Conservation (phyloP, 2,113 vertebrate genomes). For the Ochotona curzoniae region DNA sequence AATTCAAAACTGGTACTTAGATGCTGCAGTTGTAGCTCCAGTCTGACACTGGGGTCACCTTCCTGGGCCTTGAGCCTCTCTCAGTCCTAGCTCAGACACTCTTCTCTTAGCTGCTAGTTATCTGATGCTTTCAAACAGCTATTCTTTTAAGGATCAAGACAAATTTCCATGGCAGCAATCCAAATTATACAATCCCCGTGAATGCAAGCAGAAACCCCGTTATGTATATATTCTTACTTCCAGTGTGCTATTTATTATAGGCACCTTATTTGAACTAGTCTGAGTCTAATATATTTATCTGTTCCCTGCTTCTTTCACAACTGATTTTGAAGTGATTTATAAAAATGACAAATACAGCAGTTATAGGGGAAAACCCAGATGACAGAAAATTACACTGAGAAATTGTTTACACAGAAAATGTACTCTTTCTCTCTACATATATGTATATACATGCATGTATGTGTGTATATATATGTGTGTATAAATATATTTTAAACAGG, state of each 20-base stretch:
- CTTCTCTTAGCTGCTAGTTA: background rate
- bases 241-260: background rate
- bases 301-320: background rate
- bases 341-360: slow-evolving; percentile 34
- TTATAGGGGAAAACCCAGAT: background rate
- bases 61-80: background rate
- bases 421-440: background rate
- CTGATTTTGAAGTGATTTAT: background rate
- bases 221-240: background rate
- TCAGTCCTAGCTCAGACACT: background rate
- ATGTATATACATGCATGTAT: no score
- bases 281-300: background rate
- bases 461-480: no score
- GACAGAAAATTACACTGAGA: background rate
- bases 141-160: background rate
- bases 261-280: background rate
- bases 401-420: background rate
- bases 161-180: background rate
- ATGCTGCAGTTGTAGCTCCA: background rate
- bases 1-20: background rate
- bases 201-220: background rate
- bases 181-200: background rate
- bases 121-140: background rate
- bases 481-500: background rate
- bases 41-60: background rate